Conservation (phyloP, 2,797 vertebrate genomes). For the Micropoecilia bifurca region DNA sequence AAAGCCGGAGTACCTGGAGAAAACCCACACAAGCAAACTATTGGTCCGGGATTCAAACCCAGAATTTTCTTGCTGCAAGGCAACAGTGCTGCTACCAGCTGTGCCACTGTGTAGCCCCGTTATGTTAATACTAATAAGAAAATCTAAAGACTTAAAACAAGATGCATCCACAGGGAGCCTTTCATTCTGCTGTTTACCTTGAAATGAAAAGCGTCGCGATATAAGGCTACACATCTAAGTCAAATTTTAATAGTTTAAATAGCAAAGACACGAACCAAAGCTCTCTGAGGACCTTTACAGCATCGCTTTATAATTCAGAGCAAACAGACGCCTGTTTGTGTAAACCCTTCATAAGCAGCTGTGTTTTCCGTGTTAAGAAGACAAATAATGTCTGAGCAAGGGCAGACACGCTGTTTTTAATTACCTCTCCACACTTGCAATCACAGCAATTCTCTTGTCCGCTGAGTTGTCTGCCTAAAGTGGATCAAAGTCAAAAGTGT, state of each 20-base stretch:
- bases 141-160: constrained; percentile 16
- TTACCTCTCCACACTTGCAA: constrained; percentile 70
- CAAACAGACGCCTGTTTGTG: constrained; percentile 75
- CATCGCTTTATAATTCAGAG: constrained; percentile 66
- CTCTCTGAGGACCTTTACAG: constrained; percentile 51
- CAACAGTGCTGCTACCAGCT: no score
- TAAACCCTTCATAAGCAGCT: constrained; percentile 72
- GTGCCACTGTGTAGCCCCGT: no score
- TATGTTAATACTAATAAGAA: not conserved
- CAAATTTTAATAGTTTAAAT: constrained; percentile 61
- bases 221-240: constrained; percentile 42
- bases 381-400: constrained; percentile 73
- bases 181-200: constrained; percentile 61
- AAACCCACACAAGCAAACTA: no score
- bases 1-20: no score
- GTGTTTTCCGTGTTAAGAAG: constrained; percentile 67
- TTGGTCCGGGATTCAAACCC: no score
- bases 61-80: no score
- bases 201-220: constrained; percentile 51
- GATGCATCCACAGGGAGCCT: constrained; percentile 35
- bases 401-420: constrained; percentile 76
- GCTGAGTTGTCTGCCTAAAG: constrained; percentile 60
- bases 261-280: constrained; percentile 19
- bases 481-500: constrained; percentile 76
- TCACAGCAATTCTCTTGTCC: constrained; percentile 73